Conservation (phyloP, 2,113 vertebrate genomes). For the Cyprinodon variegatus region DNA sequence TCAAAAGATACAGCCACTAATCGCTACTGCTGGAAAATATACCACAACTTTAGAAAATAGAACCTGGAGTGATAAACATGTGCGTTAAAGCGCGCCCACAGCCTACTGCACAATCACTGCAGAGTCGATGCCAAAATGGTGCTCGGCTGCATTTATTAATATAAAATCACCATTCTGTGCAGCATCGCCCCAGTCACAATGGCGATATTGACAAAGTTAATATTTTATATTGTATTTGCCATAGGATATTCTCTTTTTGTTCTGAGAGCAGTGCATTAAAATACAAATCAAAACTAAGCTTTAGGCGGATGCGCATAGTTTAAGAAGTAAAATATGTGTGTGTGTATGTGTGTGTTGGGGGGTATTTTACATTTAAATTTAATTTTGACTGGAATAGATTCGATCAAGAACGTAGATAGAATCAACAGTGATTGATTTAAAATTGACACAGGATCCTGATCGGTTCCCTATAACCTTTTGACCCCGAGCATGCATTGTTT, state of each 20-base stretch:
- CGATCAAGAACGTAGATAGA: conserved; percentile 22
- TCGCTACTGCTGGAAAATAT: not conserved
- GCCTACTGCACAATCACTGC: not conserved
- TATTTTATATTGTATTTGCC: conserved; percentile 77
- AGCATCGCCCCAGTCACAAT: conserved; percentile 68
- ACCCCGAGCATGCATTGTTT: conserved; percentile 12
- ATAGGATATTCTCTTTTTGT: conserved; percentile 70
- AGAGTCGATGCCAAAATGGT: conserved; percentile 66
- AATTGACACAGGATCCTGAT: conserved; percentile 31
- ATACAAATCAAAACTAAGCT: conserved; percentile 72
- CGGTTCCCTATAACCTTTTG: conserved; percentile 31
- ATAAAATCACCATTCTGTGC: conserved; percentile 67
- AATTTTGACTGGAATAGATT: conserved; percentile 30
- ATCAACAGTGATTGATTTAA: conserved; percentile 39
- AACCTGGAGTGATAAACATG: conserved; percentile 11
- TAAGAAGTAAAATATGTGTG: not conserved
- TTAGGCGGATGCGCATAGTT: conserved; percentile 57
- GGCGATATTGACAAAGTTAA: conserved; percentile 76
- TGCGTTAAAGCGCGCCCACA: conserved; percentile 16
- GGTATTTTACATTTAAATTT: conserved; percentile 1
- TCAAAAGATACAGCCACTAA: not conserved
- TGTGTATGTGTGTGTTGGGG: not conserved
- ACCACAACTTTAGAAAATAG: not conserved
- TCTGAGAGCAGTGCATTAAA: conserved; percentile 70
- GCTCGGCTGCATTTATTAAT: conserved; percentile 61